These are phyloP conservation scores for Babyrousa celebensis DNA, from an alignment of 2,797 vertebrate genomes.

Conservation along the genomic window DNA sequence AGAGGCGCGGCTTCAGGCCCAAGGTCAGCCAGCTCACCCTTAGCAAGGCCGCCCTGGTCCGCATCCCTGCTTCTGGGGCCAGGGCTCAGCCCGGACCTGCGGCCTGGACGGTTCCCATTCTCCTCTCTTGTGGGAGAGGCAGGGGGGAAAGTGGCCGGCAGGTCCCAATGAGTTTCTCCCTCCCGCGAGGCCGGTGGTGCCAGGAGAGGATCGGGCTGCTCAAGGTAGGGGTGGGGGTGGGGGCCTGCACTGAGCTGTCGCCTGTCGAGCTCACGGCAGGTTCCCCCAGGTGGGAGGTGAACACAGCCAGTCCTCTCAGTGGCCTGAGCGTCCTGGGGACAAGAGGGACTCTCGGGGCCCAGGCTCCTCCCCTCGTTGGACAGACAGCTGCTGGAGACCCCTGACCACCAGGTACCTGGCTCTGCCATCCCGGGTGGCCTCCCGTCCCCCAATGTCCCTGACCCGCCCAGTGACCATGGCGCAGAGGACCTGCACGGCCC, in stretches of 20 bases:
- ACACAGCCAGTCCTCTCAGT: not conserved
- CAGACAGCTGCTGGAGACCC: not conserved
- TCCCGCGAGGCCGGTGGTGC: not conserved
- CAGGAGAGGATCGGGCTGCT: not conserved
- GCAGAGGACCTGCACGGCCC: not conserved
- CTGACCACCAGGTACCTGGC: rapidly evolving
- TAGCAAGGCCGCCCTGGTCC: not conserved
- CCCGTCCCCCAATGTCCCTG: not conserved
- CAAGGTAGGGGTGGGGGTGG: no score
- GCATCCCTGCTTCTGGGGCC: not conserved
- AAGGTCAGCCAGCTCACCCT: not conserved
- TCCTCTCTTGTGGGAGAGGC: not conserved
- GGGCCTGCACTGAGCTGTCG: not conserved
- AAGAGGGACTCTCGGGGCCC: not conserved
- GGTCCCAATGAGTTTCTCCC: not conserved
- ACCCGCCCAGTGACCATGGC: not conserved
- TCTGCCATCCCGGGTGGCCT: not conserved
- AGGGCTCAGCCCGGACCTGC: not conserved
- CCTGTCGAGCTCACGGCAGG: no score
- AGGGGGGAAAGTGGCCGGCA: not conserved
- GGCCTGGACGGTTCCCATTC: not conserved
- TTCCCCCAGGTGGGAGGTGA: not conserved
- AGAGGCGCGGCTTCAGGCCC: not conserved
- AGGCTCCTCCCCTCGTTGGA: not conserved
- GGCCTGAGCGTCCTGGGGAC: not conserved